Evolutionary conservation across 1,140 invertebrate genomes (phyloP).

Genomic region (Luehdorfia chinensis): DNA sequence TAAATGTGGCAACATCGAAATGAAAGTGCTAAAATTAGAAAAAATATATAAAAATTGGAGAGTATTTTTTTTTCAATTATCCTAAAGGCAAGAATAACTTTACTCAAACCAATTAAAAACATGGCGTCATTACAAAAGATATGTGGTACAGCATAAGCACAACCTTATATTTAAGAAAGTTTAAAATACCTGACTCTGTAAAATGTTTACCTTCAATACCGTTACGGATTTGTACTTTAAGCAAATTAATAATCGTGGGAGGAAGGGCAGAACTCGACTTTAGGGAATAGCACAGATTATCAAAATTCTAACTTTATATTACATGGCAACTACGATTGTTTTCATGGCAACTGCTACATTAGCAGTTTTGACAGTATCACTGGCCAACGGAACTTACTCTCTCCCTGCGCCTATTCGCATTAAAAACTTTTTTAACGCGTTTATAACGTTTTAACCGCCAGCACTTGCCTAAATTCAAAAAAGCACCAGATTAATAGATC

Average conservation of each 20-base stretch:
- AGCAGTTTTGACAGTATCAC: slow-evolving; percentile 1
- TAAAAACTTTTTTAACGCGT: neutral
- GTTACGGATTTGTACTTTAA: slow-evolving; percentile 64
- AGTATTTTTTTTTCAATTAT: slow-evolving; percentile 29
- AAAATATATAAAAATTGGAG: slow-evolving; percentile 34
- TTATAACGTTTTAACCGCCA: neutral
- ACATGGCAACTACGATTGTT: slow-evolving; percentile 18
- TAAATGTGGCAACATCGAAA: too few relatives aligned
- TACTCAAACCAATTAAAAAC: slow-evolving; percentile 24
- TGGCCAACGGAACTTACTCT: neutral
- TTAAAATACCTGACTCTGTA: slow-evolving; percentile 27
- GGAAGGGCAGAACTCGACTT: slow-evolving; percentile 14
- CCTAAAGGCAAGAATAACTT: slow-evolving; percentile 47
- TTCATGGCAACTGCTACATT: slow-evolving; percentile 15
- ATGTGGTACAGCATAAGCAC: slow-evolving; percentile 55
- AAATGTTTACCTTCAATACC: slow-evolving; percentile 32
- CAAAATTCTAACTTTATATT: slow-evolving; percentile 11
- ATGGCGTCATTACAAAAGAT: slow-evolving; percentile 37
- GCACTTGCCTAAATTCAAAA: slow-evolving; percentile 15
- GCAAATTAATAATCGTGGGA: slow-evolving; percentile 23
- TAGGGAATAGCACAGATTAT: slow-evolving; percentile 10
- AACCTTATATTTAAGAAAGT: slow-evolving; percentile 47
- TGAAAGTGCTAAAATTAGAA: too few relatives aligned
- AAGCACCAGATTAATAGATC: slow-evolving; percentile 27
- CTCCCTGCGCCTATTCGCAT: neutral